Base-by-base conservation (phyloP, 2,797 vertebrate species). In the Eulemur coronatus region DNA sequence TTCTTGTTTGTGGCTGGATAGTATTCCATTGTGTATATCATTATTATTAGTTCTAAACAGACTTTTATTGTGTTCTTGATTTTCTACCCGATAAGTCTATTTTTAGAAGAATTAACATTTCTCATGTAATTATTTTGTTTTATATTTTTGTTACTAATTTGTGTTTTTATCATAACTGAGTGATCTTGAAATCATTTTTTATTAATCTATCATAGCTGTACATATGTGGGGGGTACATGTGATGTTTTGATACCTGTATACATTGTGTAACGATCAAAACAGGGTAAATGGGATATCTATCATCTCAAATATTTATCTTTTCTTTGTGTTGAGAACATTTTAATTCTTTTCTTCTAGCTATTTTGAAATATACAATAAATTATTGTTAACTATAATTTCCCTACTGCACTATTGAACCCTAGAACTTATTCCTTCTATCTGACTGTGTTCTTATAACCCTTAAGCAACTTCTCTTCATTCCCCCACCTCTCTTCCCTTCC, bases 101-200 rank as follows among this genome's bases (percentile, higher is more conserved):
- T 92, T 84, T 95, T 70, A 79, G 22, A 41, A 48, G 4, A 80
- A 87, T 43, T 20, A 38, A 55, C 17, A n/a, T 76, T 55, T 78
- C 57, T 90, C 38, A 78, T 48, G 33, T 67, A 55, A 79, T 61
- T 90, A 46, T 88, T 72, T 55, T 76, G 7, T 80, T 81, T 72
- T 73, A 43, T 55, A 48, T 65, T 94, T 91, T 94, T 84, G 20
- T 35, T 69, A 48, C 67, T 95, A 86, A 89, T 63, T 96, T 95
- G 28, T 86, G 26, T 65, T 96, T 75, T 81, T 94, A 81, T 96
- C 67, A 84, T 28, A 93, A 57, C n/a, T 30, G 11, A 89, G 26
- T 87, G 35, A 15, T 52, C 5, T 78, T 65, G 70, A 89, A n/a
- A 82, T 55, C 41, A 89, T 76, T 95, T 84, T 84, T 73, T 30